Percentiles rank a stretch among this genome's conserved stretches.
Conservation (phyloP, 2,113 vertebrate species). For the Mus musculus region DNA sequence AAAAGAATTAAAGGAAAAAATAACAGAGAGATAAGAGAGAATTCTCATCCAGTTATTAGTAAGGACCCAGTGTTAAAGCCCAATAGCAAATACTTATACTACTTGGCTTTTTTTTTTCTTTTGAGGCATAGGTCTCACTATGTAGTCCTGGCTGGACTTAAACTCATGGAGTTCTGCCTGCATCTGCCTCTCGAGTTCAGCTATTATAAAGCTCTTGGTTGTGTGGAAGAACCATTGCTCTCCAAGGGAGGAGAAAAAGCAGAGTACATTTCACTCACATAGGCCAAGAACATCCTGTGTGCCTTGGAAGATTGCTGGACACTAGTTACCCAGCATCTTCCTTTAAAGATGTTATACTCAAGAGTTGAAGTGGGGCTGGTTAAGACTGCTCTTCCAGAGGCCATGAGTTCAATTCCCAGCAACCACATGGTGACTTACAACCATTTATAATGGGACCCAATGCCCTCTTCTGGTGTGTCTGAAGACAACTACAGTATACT, state of each 20-base stretch:
- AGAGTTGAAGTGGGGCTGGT: background rate
- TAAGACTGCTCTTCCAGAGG: no score
- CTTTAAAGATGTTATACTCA: background rate
- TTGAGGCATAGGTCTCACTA: background rate
- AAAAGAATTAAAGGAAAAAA: no score
- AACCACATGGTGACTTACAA: no score
- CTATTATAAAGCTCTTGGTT: background rate
- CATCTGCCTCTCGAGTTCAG: background rate
- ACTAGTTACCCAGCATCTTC: background rate
- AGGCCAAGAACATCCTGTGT: background rate
- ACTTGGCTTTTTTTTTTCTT: background rate
- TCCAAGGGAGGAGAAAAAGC: background rate
- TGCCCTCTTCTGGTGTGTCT: no score
- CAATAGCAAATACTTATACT: rapidly evolving
- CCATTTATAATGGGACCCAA: no score
- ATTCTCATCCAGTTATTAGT: no score
- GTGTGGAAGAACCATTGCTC: rapidly evolving
- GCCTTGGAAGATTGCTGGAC: background rate
- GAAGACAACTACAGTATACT: no score
- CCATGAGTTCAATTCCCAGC: no score
- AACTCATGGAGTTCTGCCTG: background rate
- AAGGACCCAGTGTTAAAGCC: background rate
- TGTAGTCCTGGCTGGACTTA: background rate
- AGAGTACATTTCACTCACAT: background rate
- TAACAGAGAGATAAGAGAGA: background rate